Percentiles rank a stretch among this genome's conserved stretches.
These are phyloP conservation scores for Volucella bombylans DNA, from an alignment of 2,888 invertebrate genomes.

Conservation along the genomic window DNA sequence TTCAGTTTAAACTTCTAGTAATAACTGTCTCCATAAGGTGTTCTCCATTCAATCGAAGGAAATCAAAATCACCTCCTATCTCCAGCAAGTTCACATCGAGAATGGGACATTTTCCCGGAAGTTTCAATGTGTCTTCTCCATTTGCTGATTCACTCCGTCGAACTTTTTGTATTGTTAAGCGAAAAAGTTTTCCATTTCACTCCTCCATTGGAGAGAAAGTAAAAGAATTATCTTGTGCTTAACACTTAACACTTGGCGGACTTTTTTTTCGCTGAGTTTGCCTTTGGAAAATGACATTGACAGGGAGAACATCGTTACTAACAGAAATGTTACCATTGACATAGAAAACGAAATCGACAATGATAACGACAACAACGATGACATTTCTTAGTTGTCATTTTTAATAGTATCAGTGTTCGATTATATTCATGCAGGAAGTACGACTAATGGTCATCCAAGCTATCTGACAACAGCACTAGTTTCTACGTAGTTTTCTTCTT, in stretches of 20 bases:
- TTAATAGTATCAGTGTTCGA: too few species aligned
- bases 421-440: too few species aligned
- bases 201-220: conserved; percentile 1
- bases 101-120: conserved; percentile 31
- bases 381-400: conserved; percentile 24
- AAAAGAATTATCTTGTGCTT: conserved; percentile 27
- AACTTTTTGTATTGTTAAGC: conserved; percentile 38
- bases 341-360: too few species aligned
- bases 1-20: too few species aligned
- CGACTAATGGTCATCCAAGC: too few species aligned
- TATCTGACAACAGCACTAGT: too few species aligned
- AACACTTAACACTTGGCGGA: conserved; percentile 40
- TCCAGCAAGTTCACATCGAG: background rate
- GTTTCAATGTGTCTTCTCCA: conserved; percentile 21
- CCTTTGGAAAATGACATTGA: background rate
- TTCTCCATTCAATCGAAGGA: background rate
- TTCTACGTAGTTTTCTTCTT: background rate
- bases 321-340: too few species aligned
- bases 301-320: too few species aligned
- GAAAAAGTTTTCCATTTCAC: conserved; percentile 44
- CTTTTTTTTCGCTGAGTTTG: conserved; percentile 16
- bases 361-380: background rate
- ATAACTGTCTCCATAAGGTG: too few species aligned
- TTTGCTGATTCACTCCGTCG: conserved; percentile 48
- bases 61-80: conserved; percentile 37